Percentiles rank a stretch among this genome's conserved stretches.
Evolutionary conservation across 2,113 vertebrate genomes (phyloP).

Genomic region (Perognathus longimembris): DNA sequence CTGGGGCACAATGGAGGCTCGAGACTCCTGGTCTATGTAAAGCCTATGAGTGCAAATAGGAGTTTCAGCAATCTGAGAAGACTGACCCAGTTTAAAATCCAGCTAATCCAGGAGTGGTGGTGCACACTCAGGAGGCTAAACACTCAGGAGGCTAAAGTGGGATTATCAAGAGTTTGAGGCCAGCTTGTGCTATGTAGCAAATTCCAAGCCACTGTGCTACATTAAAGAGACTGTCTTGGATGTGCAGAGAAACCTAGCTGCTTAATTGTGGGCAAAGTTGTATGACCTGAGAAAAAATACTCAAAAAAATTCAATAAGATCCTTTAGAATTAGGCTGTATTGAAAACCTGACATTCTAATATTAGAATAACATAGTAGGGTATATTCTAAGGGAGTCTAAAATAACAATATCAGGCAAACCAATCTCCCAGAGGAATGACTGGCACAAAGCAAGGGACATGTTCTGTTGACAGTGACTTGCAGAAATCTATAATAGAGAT

Average conservation of each 20-base stretch:
- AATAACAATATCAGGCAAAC: conserved; percentile 14
- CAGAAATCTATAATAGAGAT: conserved; percentile 77
- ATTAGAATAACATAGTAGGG: conserved; percentile 20
- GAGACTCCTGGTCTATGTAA: rapidly evolving
- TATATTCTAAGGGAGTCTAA: background rate
- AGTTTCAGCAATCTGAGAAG: background rate
- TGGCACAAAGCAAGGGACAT: conserved; percentile 28
- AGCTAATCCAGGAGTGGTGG: too few species aligned
- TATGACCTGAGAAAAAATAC: background rate
- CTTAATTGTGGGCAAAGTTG: background rate
- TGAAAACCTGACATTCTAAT: conserved; percentile 23
- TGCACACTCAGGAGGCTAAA: too few species aligned
- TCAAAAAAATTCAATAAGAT: background rate
- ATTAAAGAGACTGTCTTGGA: too few species aligned
- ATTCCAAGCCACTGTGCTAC: too few species aligned
- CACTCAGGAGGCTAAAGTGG: too few species aligned
- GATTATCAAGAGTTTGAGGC: too few species aligned
- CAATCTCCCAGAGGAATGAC: conserved; percentile 1
- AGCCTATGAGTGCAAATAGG: background rate
- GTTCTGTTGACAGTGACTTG: conserved; percentile 72
- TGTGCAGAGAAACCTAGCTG: background rate
- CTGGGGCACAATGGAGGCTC: background rate
- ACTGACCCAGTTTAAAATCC: background rate
- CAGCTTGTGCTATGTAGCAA: too few species aligned
- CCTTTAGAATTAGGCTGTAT: conserved; percentile 14